Base-by-base conservation (phyloP, 2,888 invertebrate species). In the Colletes collaris region DNA sequence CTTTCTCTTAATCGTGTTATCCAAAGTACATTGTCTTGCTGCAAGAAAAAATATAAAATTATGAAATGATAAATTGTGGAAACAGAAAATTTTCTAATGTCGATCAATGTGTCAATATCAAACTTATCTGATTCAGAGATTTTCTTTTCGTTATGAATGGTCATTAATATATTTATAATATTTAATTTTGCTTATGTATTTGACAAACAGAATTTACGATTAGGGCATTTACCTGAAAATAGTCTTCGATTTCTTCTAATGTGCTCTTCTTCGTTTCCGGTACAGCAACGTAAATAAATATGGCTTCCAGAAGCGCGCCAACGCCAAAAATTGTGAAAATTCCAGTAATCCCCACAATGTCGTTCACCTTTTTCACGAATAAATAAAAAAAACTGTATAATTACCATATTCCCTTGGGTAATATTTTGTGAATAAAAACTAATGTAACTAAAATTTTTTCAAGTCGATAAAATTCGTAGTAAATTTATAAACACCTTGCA, bases 201-300 rank as follows among this genome's bases (percentile, higher is more conserved):
- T 50, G 8, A 13, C 19, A 2, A 64, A 65, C 49, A 71, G 68
- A 37, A 13, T 16, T 13, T 19, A 60, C 50, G 16, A 13, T 44
- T 37, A 35, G 5, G 11, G 35, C 35, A 95, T 94, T 93, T 85
- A 95, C 95, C 86, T 95, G 94, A 89, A 97, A 97, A 92, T 97
- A 97, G 93, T 97, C 96, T 92, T 97, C 97, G 84, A 97, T 97
- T 92, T 97, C 95, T 69, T 95, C 94, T 56, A 97, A 93, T 6
- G 95, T 95, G 76, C 95, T 94, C 52, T 96, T 95, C 91, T 96
- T 97, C 0, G 97, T 97, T 93, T 97, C 97, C 10, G 97, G 97
- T 53, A 97, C 92, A 73, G 96, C 94, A 0, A 96, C 93, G 91
- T 95, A 96, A 78, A 96, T 93, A 65, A 96, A 95, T 2, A 96